These are phyloP conservation scores for Alaudala cheleensis DNA, from an alignment of 2,113 vertebrate genomes.

Conservation along the genomic window DNA sequence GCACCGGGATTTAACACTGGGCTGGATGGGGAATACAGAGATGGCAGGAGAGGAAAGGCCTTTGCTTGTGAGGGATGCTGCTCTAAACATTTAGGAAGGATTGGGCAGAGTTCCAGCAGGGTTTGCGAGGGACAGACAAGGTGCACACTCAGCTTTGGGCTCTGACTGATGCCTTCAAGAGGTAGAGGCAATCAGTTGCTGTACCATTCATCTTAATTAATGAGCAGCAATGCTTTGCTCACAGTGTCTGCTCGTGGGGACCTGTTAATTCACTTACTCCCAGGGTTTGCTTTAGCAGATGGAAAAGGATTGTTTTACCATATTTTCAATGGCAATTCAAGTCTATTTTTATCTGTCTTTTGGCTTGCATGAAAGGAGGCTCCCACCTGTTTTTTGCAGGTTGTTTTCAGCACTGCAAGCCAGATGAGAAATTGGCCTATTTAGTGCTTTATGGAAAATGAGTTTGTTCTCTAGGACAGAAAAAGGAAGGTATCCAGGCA, in stretches of 20 bases:
- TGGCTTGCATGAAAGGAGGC: slow-evolving; percentile 64
- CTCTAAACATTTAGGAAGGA: slow-evolving; percentile 26
- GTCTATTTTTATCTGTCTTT: slow-evolving; percentile 77
- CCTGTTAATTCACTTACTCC: slow-evolving; percentile 72
- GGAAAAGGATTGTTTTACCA: slow-evolving; percentile 74
- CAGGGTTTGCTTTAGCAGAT: slow-evolving; percentile 66
- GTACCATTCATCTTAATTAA: slow-evolving; percentile 61
- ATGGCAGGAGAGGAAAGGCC: neutral
- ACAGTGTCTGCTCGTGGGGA: neutral
- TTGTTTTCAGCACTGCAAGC: slow-evolving; percentile 61
- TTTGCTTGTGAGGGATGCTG: neutral
- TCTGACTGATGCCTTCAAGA: slow-evolving; percentile 49
- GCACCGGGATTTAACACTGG: rapidly evolving
- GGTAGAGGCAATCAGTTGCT: slow-evolving; percentile 7
- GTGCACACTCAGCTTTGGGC: neutral
- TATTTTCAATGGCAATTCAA: slow-evolving; percentile 67
- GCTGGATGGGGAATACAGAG: rapidly evolving
- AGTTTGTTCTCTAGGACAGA: slow-evolving; percentile 36
- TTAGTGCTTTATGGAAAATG: slow-evolving; percentile 44
- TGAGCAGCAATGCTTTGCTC: slow-evolving; percentile 28
- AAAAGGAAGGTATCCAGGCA: neutral
- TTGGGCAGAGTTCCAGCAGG: neutral
- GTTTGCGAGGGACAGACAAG: neutral
- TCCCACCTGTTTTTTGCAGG: slow-evolving; percentile 80
- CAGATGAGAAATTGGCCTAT: slow-evolving; percentile 24